Conservation (phyloP, 2,797 vertebrate species). For the Momotus momota region DNA sequence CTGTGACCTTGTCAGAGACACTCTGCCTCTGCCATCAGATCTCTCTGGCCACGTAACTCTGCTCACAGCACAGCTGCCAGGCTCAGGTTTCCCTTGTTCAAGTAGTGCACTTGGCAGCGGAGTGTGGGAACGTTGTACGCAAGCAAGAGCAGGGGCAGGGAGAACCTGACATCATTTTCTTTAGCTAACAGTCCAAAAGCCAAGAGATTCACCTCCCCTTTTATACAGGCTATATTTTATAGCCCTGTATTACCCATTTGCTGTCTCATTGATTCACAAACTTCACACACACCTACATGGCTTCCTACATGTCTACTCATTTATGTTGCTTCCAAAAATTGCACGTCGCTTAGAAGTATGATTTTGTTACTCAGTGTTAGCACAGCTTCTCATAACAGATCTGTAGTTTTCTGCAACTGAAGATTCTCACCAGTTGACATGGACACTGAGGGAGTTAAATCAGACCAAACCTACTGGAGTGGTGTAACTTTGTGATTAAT, state of each 20-base stretch:
- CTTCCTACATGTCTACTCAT: background rate
- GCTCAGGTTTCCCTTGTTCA: background rate
- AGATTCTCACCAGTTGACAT: background rate
- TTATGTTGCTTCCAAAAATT: background rate
- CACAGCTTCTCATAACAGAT: background rate
- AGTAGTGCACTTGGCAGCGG: fast-evolving
- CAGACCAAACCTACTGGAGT: background rate
- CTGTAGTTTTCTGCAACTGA: background rate
- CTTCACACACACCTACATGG: background rate
- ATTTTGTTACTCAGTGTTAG: background rate
- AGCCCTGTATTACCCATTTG: background rate
- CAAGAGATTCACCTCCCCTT: background rate
- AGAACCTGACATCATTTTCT: background rate
- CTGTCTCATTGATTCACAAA: fast-evolving
- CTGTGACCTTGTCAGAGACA: background rate
- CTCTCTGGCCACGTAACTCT: fast-evolving
- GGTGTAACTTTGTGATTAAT: background rate
- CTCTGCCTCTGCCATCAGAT: background rate
- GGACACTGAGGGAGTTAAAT: background rate
- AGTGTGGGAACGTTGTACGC: fast-evolving
- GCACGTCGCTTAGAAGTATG: background rate
- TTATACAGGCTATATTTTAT: background rate
- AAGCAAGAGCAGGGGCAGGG: background rate
- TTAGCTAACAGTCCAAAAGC: background rate
- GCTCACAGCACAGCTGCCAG: background rate